phyloP scores from a whole-genome alignment of 1,140 invertebrate species.

The Formica selysi region DNA sequence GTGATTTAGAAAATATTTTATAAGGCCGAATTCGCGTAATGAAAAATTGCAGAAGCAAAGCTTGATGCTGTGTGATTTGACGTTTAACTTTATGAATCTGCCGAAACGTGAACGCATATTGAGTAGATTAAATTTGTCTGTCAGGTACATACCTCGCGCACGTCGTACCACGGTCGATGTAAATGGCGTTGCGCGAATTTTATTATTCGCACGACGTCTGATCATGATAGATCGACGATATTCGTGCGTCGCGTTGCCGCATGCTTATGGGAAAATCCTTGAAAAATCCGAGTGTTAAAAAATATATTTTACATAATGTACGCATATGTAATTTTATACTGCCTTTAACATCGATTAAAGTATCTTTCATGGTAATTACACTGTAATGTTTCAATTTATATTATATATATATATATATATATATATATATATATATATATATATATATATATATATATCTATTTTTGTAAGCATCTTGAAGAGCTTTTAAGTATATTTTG shows the following conservation, averaged over 20 bases:
- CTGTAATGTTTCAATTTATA: constrained; percentile 1
- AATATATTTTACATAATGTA: constrained; percentile 27
- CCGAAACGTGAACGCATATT: constrained; percentile 55
- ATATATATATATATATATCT: too few relatives aligned
- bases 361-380: background rate
- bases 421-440: too few relatives aligned
- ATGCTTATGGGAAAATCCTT: constrained; percentile 51
- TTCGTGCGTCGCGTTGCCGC: constrained; percentile 35
- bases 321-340: background rate
- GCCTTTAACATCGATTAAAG: constrained; percentile 1
- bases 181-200: constrained; percentile 55
- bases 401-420: background rate
- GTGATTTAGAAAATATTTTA: constrained; percentile 17
- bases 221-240: constrained; percentile 60
- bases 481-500: background rate
- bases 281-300: constrained; percentile 38
- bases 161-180: constrained; percentile 42
- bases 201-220: constrained; percentile 59
- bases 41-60: constrained; percentile 28
- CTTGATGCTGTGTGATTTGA: constrained; percentile 24
- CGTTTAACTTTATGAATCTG: constrained; percentile 44
- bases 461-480: background rate
- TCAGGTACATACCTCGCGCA: constrained; percentile 52
- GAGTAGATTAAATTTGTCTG: constrained; percentile 63
- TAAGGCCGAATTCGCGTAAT: constrained; percentile 1